Conservation (phyloP, 2,113 vertebrate genomes). For the Xiphophorus maculatus region DNA sequence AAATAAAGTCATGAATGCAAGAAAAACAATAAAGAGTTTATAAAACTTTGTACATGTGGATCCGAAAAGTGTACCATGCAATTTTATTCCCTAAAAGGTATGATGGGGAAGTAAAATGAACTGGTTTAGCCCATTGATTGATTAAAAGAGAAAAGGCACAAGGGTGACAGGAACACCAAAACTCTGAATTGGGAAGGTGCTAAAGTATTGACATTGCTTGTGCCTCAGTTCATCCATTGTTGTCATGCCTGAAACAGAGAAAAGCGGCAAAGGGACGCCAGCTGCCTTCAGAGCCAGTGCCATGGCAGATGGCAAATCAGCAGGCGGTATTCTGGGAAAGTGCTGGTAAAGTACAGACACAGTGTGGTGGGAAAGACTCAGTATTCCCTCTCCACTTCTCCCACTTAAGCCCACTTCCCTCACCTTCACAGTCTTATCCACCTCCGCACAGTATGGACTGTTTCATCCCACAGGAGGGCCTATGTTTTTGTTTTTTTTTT, state of each 20-base stretch:
- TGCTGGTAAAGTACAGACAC: constrained; percentile 60
- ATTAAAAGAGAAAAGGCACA: constrained; percentile 21
- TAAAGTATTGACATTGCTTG: constrained; percentile 24
- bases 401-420: constrained; percentile 47
- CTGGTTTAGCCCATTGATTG: neutral
- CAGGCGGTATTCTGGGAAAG: constrained; percentile 69
- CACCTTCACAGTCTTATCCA: constrained; percentile 68
- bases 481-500: constrained; percentile 27
- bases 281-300: constrained; percentile 63
- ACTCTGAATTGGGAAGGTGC: constrained; percentile 19
- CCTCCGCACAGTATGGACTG: constrained; percentile 76
- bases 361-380: constrained; percentile 45
- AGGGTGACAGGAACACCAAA: constrained; percentile 26
- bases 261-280: constrained; percentile 53
- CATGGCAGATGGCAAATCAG: constrained; percentile 80
- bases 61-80: neutral
- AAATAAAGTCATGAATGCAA: neutral
- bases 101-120: neutral
- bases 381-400: constrained; percentile 29
- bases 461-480: constrained; percentile 44
- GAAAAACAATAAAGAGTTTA: neutral
- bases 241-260: constrained; percentile 42
- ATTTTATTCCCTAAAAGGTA: neutral
- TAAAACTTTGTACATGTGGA: neutral
- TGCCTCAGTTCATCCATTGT: constrained; percentile 35